Conservation (phyloP, 2,797 vertebrate species). For the Arremon brunneinucha region DNA sequence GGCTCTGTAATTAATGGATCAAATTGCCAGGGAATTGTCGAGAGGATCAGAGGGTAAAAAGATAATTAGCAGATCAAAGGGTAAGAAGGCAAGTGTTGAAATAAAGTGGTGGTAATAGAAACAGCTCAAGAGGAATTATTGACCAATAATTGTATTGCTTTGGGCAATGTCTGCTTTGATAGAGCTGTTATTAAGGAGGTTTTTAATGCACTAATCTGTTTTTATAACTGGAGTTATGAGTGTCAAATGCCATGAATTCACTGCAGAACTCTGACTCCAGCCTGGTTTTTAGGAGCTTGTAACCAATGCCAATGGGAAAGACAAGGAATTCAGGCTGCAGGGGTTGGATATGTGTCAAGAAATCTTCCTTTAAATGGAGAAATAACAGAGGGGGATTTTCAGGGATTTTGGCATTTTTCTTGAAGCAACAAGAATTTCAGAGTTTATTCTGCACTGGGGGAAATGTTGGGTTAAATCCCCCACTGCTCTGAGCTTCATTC, state of each 20-base stretch:
- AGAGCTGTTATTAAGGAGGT: slow-evolving; percentile 15
- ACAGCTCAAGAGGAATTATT: slow-evolving; percentile 49
- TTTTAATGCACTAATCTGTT: slow-evolving; percentile 24
- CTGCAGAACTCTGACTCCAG: background rate
- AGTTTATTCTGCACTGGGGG: background rate
- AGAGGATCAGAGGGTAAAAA: slow-evolving; percentile 49
- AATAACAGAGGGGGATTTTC: background rate
- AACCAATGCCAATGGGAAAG: background rate
- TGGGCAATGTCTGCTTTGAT: slow-evolving; percentile 3
- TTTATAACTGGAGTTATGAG: background rate
- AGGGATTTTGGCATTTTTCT: background rate
- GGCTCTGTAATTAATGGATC: slow-evolving; percentile 48
- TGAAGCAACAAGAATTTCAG: background rate
- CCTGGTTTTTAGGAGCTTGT: background rate
- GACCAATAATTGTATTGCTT: slow-evolving; percentile 52
- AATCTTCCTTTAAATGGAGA: background rate
- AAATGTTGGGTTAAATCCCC: background rate
- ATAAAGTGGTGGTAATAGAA: slow-evolving; percentile 29
- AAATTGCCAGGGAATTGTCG: slow-evolving; percentile 35
- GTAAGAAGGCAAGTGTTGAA: slow-evolving; percentile 13
- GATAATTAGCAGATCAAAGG: slow-evolving; percentile 62
- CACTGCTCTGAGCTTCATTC: background rate
- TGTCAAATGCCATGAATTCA: background rate
- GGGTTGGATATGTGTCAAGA: background rate
- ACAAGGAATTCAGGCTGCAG: background rate